Conservation (phyloP, 2,888 invertebrate species). For the Sphinx pinastri region DNA sequence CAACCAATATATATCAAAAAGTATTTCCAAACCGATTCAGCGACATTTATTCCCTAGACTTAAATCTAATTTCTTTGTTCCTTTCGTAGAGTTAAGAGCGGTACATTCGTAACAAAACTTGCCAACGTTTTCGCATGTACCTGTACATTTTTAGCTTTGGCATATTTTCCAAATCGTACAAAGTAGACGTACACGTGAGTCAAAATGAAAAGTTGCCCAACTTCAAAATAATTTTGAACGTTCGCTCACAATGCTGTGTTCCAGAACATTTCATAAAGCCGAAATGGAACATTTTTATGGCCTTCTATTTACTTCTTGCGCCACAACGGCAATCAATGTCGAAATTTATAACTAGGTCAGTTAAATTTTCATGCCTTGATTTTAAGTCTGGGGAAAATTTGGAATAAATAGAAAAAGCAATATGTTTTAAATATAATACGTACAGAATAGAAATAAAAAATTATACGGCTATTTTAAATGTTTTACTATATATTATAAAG, state of each 20-base stretch:
- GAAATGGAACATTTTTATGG: conserved; percentile 29
- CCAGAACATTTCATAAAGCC: conserved; percentile 33
- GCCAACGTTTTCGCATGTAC: conserved; percentile 1
- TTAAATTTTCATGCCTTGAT: background rate
- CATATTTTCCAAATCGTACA: conserved; percentile 33
- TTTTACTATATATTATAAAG: no score
- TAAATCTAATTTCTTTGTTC: conserved; percentile 22
- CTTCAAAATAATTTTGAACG: conserved; percentile 34
- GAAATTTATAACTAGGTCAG: conserved; percentile 15
- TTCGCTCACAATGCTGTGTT: conserved; percentile 36
- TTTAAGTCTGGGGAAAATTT: background rate
- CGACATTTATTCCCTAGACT: conserved; percentile 18
- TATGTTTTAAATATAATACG: no score
- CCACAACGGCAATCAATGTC: conserved; percentile 12
- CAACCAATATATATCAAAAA: conserved; percentile 15
- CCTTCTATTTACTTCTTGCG: conserved; percentile 6
- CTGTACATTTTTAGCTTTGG: conserved; percentile 17
- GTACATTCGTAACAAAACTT: conserved; percentile 18
- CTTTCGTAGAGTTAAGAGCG: conserved; percentile 14
- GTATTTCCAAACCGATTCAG: conserved; percentile 20
- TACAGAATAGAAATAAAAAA: no score
- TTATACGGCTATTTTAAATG: no score
- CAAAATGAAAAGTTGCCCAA: conserved; percentile 38
- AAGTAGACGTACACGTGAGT: conserved; percentile 34
- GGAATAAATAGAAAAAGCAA: no score